Evolutionary conservation across 2,797 vertebrate species (phyloP), one percentile per base, ranked within the genome.

Genomic region (Hoplostethus mediterraneus): DNA sequence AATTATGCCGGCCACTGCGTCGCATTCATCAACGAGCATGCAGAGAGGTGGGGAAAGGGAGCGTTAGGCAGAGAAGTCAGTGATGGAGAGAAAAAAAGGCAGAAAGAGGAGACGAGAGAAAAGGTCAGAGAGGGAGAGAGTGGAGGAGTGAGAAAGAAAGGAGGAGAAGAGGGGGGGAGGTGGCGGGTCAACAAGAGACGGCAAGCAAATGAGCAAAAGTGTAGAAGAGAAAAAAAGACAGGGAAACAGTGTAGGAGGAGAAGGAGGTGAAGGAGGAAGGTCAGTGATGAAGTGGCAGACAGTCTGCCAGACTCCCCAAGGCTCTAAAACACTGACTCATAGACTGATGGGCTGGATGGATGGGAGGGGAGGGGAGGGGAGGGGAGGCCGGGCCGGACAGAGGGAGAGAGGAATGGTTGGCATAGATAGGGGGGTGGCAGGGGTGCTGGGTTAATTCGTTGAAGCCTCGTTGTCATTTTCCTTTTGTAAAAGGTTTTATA

Each of bases 221-320:
- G 25, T 7, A 30, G 9, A 31, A 69, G 70, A 75, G 62, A 56
- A 52, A 63, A 66, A 42, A 53, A 49, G 62, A 40, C 45, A 52
- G 75, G 68, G 66, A 74, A 48, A 67, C 13, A 36, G 62, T 76
- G 78, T 77, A 14, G 81, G 82, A 84, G 83, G 79, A 86, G 62
- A 56, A 78, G 60, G 62, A 82, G 79, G 66, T 63, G 73, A 67
- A 79, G 62, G 67, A 85, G 77, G 80, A 88, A 89, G 89, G 87
- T 87, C 84, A 85, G 71, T 76, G 73, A 87, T 88, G 83, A 86
- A 83, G 86, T 83, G 81, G 73, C 74, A 85, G 85, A 87, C 74
- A 59, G 47, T 42, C 72, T 79, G 83, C 72, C 82, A 85, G 85
- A 83, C 81, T 87, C 80, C 85, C 83, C 55, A 66, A 47, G 55